A percentile compares a stretch with the other conserved stretches of the same genome.
Conservation (phyloP, 2,888 invertebrate genomes). For the Scaptomyza reducta region DNA sequence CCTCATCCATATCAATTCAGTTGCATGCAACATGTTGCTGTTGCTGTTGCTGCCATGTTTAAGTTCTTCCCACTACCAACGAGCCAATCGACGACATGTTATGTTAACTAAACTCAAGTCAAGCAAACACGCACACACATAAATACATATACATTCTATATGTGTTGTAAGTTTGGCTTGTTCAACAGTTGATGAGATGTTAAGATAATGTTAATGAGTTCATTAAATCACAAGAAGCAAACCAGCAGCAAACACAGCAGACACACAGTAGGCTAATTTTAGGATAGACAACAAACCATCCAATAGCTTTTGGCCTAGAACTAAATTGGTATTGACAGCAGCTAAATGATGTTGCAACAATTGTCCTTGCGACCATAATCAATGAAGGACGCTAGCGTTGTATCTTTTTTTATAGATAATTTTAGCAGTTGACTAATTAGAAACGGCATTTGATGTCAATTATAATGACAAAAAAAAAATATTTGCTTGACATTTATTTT, state of each 20-base stretch:
- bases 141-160: constrained; percentile 9
- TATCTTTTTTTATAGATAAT: constrained; percentile 2
- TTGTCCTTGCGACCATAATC: constrained; percentile 7
- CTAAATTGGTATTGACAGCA: constrained; percentile 30
- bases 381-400: neutral
- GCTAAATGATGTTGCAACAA: constrained; percentile 39
- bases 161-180: constrained; percentile 48
- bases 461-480: constrained; percentile 6
- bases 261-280: constrained; percentile 11
- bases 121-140: constrained; percentile 11
- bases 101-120: constrained; percentile 28
- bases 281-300: neutral
- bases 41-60: constrained; percentile 31
- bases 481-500: constrained; percentile 3
- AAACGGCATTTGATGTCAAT: constrained; percentile 23
- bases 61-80: neutral
- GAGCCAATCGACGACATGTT: constrained; percentile 25
- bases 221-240: constrained; percentile 70
- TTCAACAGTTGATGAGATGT: constrained; percentile 71
- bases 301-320: neutral
- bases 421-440: constrained; percentile 39
- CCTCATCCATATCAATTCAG: neutral
- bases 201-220: constrained; percentile 78
- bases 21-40: constrained; percentile 69
- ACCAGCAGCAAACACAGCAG: neutral